Percentiles rank a stretch among this genome's conserved stretches.
Conservation (phyloP, 2,888 invertebrate genomes). For the Caenorhabditis macrosperma region DNA sequence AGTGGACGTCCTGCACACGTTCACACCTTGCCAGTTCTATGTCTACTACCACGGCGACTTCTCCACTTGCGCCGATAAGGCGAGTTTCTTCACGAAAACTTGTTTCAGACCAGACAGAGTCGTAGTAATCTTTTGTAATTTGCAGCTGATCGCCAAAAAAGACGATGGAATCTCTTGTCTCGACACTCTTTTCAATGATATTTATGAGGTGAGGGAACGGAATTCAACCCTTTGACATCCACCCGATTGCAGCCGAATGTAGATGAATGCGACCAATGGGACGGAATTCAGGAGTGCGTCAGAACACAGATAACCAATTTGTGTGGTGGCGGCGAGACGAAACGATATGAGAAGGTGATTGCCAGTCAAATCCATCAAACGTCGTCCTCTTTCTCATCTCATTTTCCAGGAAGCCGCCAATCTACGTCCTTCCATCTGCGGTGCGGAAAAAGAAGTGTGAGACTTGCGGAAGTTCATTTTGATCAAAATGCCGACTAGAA, state of each 20-base stretch:
- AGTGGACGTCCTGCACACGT: conserved; percentile 34
- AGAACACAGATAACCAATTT: conserved; percentile 22
- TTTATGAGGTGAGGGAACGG: conserved; percentile 3
- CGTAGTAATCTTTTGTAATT: background rate
- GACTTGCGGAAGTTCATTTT: conserved; percentile 6
- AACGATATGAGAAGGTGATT: conserved; percentile 43
- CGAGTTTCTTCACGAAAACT: background rate
- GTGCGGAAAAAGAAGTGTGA: conserved; percentile 15
- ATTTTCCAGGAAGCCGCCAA: conserved; percentile 46
- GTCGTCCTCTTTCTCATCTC: conserved; percentile 5
- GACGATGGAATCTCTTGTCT: conserved; percentile 18
- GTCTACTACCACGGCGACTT: conserved; percentile 31
- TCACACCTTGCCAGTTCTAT: conserved; percentile 40
- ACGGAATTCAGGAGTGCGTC: conserved; percentile 33
- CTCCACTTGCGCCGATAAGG: conserved; percentile 31
- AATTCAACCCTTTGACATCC: no score
- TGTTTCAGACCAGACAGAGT: background rate
- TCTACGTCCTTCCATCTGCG: conserved; percentile 45
- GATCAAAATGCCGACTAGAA: conserved; percentile 7
- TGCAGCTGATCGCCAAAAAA: conserved; percentile 26
- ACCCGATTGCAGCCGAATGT: conserved; percentile 19
- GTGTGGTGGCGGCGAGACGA: conserved; percentile 25
- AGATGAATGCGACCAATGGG: conserved; percentile 23
- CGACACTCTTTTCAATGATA: conserved; percentile 15
- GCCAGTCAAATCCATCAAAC: conserved; percentile 12